Evolutionary conservation across 2,113 vertebrate genomes (phyloP).

Genomic region (Macquaria australasica): DNA sequence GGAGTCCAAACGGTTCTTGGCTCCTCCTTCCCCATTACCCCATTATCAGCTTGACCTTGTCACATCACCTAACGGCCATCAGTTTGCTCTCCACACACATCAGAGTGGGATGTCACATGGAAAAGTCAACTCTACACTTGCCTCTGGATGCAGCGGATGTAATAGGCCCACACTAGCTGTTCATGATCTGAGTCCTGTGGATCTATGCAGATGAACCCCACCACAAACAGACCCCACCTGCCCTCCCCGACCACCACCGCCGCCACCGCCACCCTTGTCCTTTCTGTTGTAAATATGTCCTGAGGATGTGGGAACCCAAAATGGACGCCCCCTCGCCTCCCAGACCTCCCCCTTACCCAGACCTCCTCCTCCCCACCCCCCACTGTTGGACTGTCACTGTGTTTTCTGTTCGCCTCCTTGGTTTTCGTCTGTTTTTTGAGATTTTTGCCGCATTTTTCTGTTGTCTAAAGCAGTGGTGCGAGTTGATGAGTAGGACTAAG

Average conservation of each 20-base stretch:
- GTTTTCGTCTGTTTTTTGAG: conserved; percentile 73
- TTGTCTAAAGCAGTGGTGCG: conserved; percentile 82
- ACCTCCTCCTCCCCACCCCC: background rate
- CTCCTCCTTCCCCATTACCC: background rate
- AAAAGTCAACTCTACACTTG: conserved; percentile 18
- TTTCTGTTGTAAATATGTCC: conserved; percentile 83
- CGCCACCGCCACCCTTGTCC: conserved; percentile 47
- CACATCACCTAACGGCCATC: background rate
- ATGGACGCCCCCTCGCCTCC: background rate
- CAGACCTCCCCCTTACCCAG: background rate
- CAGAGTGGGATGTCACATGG: conserved; percentile 20
- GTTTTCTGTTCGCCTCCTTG: conserved; percentile 73
- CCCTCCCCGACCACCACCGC: conserved; percentile 18
- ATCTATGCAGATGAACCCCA: conserved; percentile 83
- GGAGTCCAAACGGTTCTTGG: conserved; percentile 17
- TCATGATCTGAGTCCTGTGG: conserved; percentile 74
- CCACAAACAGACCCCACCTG: conserved; percentile 30
- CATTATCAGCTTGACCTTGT: conserved; percentile 42
- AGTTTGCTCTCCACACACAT: conserved; percentile 20
- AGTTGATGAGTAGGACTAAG: conserved; percentile 80
- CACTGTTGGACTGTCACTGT: conserved; percentile 74
- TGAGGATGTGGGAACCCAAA: conserved; percentile 64
- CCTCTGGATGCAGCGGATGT: conserved; percentile 59
- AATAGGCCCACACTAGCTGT: conserved; percentile 59
- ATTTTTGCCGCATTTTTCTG: conserved; percentile 76